Evolutionary conservation across 1,140 invertebrate species (phyloP).

Genomic region (Phortica variegata): DNA sequence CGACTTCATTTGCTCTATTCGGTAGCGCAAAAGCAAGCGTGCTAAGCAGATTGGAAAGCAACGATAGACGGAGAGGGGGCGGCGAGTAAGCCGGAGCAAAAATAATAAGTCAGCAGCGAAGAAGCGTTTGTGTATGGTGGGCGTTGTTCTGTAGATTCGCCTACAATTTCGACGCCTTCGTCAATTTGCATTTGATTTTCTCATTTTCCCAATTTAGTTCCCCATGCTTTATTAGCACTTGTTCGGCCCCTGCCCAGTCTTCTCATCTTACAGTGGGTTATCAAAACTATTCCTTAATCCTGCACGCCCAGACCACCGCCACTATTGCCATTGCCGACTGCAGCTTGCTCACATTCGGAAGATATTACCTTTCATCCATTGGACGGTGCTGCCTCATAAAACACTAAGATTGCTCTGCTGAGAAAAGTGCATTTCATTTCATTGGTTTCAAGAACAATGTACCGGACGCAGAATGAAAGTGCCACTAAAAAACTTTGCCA

Average conservation of each 20-base stretch:
- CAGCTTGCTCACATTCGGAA: too few species aligned
- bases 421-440: conserved; percentile 21
- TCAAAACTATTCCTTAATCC: conserved; percentile 44
- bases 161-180: too few species aligned
- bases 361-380: conserved; percentile 1
- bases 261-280: conserved; percentile 35
- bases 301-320: too few species aligned
- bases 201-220: too few species aligned
- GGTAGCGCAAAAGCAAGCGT: conserved; percentile 20
- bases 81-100: conserved; percentile 28
- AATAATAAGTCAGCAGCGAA: conserved; percentile 42
- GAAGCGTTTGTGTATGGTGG: too few species aligned
- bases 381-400: conserved; percentile 26
- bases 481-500: too few species aligned
- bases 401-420: conserved; percentile 42
- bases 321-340: too few species aligned
- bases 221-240: too few species aligned
- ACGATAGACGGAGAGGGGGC: background rate
- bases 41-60: conserved; percentile 3
- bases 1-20: conserved; percentile 48
- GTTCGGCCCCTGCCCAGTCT: background rate
- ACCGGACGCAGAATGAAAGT: too few species aligned
- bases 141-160: too few species aligned
- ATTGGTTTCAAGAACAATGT: too few species aligned
- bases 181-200: conserved; percentile 8